Conservation (phyloP, 2,888 invertebrate species). For the Rhagophthalmus giganteus region DNA sequence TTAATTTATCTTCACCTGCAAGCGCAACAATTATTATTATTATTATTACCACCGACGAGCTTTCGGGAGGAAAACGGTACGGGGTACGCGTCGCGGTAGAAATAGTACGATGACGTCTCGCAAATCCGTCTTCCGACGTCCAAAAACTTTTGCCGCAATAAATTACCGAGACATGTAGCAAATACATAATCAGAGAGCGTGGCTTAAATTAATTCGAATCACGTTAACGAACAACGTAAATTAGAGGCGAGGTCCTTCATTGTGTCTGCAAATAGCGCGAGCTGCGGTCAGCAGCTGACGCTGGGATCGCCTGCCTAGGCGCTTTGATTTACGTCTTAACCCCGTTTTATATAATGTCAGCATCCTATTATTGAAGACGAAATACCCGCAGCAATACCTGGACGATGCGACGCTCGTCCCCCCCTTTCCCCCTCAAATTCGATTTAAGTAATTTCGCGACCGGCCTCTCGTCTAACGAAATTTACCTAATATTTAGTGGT, state of each 20-base stretch:
- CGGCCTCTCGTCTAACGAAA: not conserved
- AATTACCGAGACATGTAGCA: conserved; percentile 53
- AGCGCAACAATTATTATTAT: too few relatives aligned
- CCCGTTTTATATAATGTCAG: conserved; percentile 63
- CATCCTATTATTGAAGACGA: conserved; percentile 33
- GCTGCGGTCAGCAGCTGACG: conserved; percentile 53
- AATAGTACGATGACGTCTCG: conserved; percentile 33
- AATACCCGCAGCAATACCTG: conserved; percentile 6
- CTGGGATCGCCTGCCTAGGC: conserved; percentile 47
- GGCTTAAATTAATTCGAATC: conserved; percentile 55
- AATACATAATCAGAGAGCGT: conserved; percentile 52
- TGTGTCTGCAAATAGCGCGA: conserved; percentile 47
- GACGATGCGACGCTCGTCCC: too few relatives aligned
- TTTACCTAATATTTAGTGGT: too few relatives aligned
- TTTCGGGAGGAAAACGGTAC: too few relatives aligned
- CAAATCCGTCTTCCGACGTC: conserved; percentile 37
- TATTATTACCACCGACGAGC: too few relatives aligned
- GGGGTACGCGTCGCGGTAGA: too few relatives aligned
- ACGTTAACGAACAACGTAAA: conserved; percentile 55
- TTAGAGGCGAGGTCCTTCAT: conserved; percentile 49
- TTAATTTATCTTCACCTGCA: too few relatives aligned
- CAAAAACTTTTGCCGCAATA: conserved; percentile 45
- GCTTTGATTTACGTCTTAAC: conserved; percentile 65
- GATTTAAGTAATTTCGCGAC: too few relatives aligned
- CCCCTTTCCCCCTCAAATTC: too few relatives aligned